Percentiles rank a stretch among this genome's conserved stretches.
Evolutionary conservation across 2,797 vertebrate genomes (phyloP).

Genomic region (Sebastiscus tertius): DNA sequence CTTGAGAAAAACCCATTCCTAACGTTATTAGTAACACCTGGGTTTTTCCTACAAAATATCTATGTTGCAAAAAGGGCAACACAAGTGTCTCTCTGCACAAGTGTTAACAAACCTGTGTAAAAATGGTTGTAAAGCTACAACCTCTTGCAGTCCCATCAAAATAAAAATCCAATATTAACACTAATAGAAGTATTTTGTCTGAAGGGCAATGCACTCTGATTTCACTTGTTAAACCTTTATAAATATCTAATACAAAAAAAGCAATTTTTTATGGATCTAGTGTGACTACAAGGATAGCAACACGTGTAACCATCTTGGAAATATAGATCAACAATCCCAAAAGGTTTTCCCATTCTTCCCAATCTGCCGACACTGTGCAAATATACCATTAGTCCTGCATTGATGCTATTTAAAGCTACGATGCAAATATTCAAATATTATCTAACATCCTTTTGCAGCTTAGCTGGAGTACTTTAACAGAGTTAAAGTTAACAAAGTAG

Average conservation of each 20-base stretch:
- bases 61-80: background rate
- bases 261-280: rapidly evolving
- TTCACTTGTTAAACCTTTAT: background rate
- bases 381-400: background rate
- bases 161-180: background rate
- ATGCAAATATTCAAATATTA: background rate
- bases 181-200: background rate
- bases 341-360: background rate
- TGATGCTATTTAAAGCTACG: background rate
- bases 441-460: background rate
- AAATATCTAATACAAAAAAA: background rate
- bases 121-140: background rate
- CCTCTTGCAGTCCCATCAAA: background rate
- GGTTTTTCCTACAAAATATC: background rate
- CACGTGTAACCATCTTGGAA: background rate
- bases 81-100: background rate
- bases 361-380: background rate
- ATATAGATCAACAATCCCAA: background rate
- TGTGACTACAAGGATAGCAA: background rate
- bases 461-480: background rate
- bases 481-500: too few relatives aligned
- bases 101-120: background rate
- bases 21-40: background rate
- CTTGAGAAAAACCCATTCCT: background rate
- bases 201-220: background rate